Evolutionary conservation across 2,113 vertebrate species (phyloP).

Genomic region (Bos javanicus): DNA sequence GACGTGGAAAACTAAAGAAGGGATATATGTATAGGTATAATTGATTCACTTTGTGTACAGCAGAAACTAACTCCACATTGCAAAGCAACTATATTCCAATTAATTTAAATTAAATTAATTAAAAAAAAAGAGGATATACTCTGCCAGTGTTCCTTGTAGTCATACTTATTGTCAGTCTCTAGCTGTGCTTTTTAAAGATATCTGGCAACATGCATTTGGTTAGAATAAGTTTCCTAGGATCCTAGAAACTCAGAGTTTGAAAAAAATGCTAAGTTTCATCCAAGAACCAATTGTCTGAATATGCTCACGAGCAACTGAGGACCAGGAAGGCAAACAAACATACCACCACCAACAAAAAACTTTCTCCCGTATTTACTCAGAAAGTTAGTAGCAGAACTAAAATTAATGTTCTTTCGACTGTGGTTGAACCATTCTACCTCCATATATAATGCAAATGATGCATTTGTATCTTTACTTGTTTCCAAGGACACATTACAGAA

Average conservation of each 20-base stretch:
- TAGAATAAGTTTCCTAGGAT: not conserved
- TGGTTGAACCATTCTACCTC: not conserved
- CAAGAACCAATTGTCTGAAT: not conserved
- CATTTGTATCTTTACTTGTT: slow-evolving; percentile 13
- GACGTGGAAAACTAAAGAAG: not conserved
- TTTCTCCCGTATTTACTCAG: not conserved
- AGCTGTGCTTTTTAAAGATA: not conserved
- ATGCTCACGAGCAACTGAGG: not conserved
- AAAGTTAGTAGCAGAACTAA: not conserved
- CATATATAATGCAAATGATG: not conserved
- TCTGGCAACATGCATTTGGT: not conserved
- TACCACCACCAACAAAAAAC: not conserved
- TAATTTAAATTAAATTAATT: not conserved
- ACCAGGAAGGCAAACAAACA: not conserved
- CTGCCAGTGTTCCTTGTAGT: not conserved
- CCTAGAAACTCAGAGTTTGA: not conserved
- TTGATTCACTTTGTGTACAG: not conserved
- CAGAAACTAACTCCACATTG: not conserved
- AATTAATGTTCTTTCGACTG: not conserved
- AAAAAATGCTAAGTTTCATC: not conserved
- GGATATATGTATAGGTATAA: not conserved
- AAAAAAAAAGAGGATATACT: not conserved
- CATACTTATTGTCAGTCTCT: not conserved
- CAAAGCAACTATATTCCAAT: not conserved
- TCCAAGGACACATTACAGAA: not conserved